Base-by-base conservation (phyloP, 2,797 vertebrate genomes). In the Clarias platycephalus region DNA sequence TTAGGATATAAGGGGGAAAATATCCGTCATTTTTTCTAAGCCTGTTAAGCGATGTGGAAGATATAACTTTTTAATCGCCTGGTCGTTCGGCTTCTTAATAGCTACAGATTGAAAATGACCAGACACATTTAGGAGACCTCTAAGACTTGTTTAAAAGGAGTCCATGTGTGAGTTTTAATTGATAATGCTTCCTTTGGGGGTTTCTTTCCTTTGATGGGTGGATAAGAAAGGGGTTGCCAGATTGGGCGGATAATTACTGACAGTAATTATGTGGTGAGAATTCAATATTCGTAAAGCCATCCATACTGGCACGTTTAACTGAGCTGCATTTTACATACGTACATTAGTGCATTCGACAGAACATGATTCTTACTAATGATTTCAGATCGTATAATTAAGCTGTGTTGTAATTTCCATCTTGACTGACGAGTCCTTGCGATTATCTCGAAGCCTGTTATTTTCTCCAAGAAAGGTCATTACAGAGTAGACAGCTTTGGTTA, bases 361-460 rank as follows among this genome's bases (percentile, higher is more conserved):
- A 22, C 77, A 49, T 64, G 77, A 64, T 57, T 31, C 26, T 10
- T 57, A 57, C 26, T 31, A 58, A 76, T 80, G 44, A 66, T 20
- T 66, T 80, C 40, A 22, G 60, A 31, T 28, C 40, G 5, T 80
- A 53, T 80, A 66, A 80, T 80, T 80, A 80, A 64, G 62, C 62
- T 20, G n/a, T 26, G 63, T 18, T 63, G 58, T 79, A 63, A 79
- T 40, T 26, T 63, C 58, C 0, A 26, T 24, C 58, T 63, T 63
- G 78, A 66, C 53, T 80, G 78, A 66, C n/a, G 16, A 40, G 37
- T 40, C 58, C n/a, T 12, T 49, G 34, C 0, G 78, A 80, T 64
- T 66, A n/a, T 57, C 63, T 70, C 13, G 4, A 68, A 37, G 49
- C 66, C 64, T 81, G 31, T 68, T 34, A 81, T 81, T 81, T 81